These are phyloP conservation scores for Theretra japonica DNA, from an alignment of 2,888 invertebrate genomes.

Conservation along the genomic window DNA sequence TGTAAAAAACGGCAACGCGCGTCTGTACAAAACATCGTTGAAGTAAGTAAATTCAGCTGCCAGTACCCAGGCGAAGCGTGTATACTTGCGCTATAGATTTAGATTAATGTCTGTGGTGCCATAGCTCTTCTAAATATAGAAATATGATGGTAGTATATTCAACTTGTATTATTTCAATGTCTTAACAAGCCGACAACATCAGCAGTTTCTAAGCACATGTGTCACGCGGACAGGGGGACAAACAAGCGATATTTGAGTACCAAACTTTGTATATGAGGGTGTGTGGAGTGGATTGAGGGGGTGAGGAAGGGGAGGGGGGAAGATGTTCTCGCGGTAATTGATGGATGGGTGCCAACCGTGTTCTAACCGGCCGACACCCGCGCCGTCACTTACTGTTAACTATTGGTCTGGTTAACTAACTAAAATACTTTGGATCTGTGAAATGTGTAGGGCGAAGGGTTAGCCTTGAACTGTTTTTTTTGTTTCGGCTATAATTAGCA, in stretches of 20 bases:
- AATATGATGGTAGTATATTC: too few relatives aligned
- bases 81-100: too few relatives aligned
- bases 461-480: too few relatives aligned
- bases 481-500: too few relatives aligned
- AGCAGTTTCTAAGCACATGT: not conserved
- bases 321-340: not conserved
- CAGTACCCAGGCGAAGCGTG: too few relatives aligned
- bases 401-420: not conserved
- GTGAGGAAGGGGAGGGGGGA: not conserved
- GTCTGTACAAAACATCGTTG: too few relatives aligned
- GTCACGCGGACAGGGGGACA: not conserved
- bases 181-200: not conserved
- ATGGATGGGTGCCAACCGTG: slow-evolving; percentile 16
- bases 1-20: too few relatives aligned
- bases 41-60: too few relatives aligned
- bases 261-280: not conserved
- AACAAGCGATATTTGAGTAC: not conserved
- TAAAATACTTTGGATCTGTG: not conserved
- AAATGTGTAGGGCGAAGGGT: too few relatives aligned
- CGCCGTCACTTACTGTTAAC: slow-evolving; percentile 1
- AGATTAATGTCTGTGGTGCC: too few relatives aligned
- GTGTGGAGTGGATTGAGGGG: not conserved
- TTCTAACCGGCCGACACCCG: not conserved
- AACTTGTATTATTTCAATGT: not conserved
- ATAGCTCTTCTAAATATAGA: too few relatives aligned